Evolutionary conservation across 2,113 vertebrate species (phyloP).

Genomic region (Oreotrochilus melanogaster): DNA sequence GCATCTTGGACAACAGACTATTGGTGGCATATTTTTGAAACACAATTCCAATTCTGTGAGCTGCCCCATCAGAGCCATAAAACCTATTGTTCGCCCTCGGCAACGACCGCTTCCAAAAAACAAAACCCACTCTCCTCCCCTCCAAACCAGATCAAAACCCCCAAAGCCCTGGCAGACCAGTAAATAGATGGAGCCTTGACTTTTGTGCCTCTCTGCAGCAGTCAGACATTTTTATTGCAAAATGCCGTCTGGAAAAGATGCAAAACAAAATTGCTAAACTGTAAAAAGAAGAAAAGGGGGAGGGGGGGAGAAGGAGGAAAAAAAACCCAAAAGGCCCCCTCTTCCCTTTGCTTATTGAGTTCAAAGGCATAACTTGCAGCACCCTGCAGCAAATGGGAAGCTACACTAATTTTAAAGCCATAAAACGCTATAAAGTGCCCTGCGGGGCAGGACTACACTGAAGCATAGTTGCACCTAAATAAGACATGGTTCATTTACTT

Average conservation of each 20-base stretch:
- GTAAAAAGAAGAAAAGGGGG: conserved; percentile 42
- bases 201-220: conserved; percentile 51
- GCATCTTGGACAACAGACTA: background rate
- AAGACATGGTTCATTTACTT: conserved; percentile 89
- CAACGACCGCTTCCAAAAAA: background rate
- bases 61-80: background rate
- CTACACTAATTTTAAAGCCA: conserved; percentile 89
- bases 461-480: conserved; percentile 86
- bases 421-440: conserved; percentile 86
- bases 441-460: conserved; percentile 83
- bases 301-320: background rate
- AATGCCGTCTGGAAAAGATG: conserved; percentile 85
- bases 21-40: background rate
- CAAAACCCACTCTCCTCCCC: background rate
- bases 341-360: conserved; percentile 87
- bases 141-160: background rate
- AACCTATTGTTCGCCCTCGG: conserved; percentile 14
- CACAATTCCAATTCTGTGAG: background rate
- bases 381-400: conserved; percentile 84
- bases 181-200: conserved; percentile 44
- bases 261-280: conserved; percentile 83
- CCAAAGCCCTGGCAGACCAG: background rate
- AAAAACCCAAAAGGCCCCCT: conserved; percentile 76
- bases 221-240: conserved; percentile 85
- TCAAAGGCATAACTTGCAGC: conserved; percentile 86